Base-by-base conservation (phyloP, 2,888 invertebrate genomes). In the Noctua fimbriata region DNA sequence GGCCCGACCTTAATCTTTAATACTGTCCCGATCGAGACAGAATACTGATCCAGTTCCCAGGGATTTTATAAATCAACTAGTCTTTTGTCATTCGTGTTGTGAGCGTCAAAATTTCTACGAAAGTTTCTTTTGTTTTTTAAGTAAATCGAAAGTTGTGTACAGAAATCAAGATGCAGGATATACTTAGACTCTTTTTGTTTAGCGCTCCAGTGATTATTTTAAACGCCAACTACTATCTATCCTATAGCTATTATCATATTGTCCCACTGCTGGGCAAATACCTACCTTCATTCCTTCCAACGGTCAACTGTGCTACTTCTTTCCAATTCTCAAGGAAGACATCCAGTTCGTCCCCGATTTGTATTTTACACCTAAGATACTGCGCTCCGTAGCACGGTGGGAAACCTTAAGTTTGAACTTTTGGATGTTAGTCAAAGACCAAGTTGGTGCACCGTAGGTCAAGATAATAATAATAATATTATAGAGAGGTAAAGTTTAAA, bases 1-100 rank as follows among this genome's bases (percentile, higher is more conserved):
- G 24, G 28, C 24, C 16, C 41, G 78, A 73, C 74, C 75, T 73
- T 66, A 81, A 86, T 86, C 79, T 81, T 32, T 71, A 73, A 78
- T 70, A 67, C 75, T 49, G 65, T 52, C 44, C 36, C 32, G 18
- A 52, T 28, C 65, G 72, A 41, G 69, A 24, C 24, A 24, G 65
- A 72, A 76, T 69, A 80, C 41, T 81, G 60, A 79, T 81, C 65
- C 28, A n/a, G 63, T 80, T 83, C 78, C 78, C 76, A 80, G 41
- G 66, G 73, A 78, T 60, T 82, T 85, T 69, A 73, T 67, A 84
- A 65, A 71, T 47, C 52, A 44, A 81, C 32, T 71, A 18, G 47
- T 36, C 21, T 70, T 32, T 63, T 75, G 60, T 73, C 28, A 36
- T 36, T 3, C n/a, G n/a, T 44, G 18, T 32, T 67, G 24, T 41